Conservation (phyloP, 2,797 vertebrate species). For the Astyanax mexicanus region DNA sequence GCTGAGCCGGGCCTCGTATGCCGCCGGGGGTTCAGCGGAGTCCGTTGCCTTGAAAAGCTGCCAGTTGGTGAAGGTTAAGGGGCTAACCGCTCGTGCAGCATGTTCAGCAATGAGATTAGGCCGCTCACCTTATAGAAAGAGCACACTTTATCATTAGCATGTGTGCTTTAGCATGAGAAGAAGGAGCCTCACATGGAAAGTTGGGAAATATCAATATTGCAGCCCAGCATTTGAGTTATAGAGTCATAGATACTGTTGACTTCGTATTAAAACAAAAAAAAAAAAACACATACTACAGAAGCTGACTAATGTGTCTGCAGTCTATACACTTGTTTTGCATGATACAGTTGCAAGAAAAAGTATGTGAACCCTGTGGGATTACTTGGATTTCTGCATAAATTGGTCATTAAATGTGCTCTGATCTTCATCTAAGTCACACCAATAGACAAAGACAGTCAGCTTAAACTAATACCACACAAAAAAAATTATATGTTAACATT, state of each 20-base stretch:
- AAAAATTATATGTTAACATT: too few relatives aligned
- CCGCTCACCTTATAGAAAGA: slow-evolving; percentile 16
- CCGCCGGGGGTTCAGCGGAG: slow-evolving; percentile 22
- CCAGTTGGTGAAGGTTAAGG: slow-evolving; percentile 51
- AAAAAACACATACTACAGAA: slow-evolving; percentile 1
- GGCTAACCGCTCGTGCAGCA: slow-evolving; percentile 20
- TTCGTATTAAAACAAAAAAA: neutral
- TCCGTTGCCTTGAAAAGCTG: slow-evolving; percentile 39
- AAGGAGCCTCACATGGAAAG: neutral
- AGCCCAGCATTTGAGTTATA: neutral
- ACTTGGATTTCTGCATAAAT: too few relatives aligned
- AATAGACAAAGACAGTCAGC: too few relatives aligned
- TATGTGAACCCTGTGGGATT: too few relatives aligned
- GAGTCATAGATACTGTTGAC: neutral
- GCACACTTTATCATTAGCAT: neutral
- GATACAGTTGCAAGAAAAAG: too few relatives aligned
- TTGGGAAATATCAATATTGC: neutral
- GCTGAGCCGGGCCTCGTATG: slow-evolving; percentile 41
- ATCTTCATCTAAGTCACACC: too few relatives aligned
- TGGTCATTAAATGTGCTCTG: too few relatives aligned
- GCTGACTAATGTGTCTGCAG: slow-evolving; percentile 35
- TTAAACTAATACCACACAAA: too few relatives aligned
- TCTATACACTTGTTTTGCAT: slow-evolving; percentile 44
- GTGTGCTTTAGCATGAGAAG: slow-evolving; percentile 7
- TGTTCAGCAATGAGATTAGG: slow-evolving; percentile 42